A percentile compares a stretch with the other conserved stretches of the same genome.
These are phyloP conservation scores for Euspilapteryx auroguttella DNA, from an alignment of 2,888 invertebrate species.

Conservation along the genomic window DNA sequence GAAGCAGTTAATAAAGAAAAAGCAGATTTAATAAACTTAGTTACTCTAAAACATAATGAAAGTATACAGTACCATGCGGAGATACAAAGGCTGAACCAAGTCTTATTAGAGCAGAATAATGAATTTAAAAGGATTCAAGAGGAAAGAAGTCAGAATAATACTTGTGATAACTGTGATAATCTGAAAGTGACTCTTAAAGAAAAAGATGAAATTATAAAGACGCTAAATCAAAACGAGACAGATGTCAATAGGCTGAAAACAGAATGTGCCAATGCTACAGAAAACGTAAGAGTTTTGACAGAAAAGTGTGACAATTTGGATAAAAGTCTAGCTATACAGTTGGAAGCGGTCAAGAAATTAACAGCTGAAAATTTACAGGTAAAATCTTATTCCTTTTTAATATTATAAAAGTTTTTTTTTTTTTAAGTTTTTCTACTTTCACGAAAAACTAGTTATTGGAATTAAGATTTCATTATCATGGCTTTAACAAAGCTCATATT, in stretches of 20 bases:
- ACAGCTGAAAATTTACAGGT: conserved; percentile 64
- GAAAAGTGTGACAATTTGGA: conserved; percentile 72
- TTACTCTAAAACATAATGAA: conserved; percentile 84
- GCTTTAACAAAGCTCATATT: too few relatives aligned
- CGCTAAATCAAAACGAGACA: conserved; percentile 21
- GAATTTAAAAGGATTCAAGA: conserved; percentile 30
- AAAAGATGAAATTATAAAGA: conserved; percentile 34
- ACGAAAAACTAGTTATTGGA: too few relatives aligned
- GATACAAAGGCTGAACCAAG: conserved; percentile 74
- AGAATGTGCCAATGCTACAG: conserved; percentile 56
- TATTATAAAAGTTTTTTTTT: too few relatives aligned
- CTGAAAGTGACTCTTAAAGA: conserved; percentile 26
- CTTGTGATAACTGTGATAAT: conserved; percentile 28
- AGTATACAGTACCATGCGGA: conserved; percentile 83
- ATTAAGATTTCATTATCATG: too few relatives aligned
- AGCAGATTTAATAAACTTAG: conserved; percentile 68
- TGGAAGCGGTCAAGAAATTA: conserved; percentile 64
- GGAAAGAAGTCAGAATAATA: conserved; percentile 19
- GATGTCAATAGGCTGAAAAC: conserved; percentile 30
- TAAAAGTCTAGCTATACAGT: conserved; percentile 67
- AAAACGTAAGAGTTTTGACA: conserved; percentile 60
- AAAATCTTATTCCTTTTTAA: conserved; percentile 7
- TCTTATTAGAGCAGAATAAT: conserved; percentile 52
- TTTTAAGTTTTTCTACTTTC: too few relatives aligned
- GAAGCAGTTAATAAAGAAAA: conserved; percentile 53